Base-by-base conservation (phyloP, 2,113 vertebrate species). In the Pygoscelis adeliae region DNA sequence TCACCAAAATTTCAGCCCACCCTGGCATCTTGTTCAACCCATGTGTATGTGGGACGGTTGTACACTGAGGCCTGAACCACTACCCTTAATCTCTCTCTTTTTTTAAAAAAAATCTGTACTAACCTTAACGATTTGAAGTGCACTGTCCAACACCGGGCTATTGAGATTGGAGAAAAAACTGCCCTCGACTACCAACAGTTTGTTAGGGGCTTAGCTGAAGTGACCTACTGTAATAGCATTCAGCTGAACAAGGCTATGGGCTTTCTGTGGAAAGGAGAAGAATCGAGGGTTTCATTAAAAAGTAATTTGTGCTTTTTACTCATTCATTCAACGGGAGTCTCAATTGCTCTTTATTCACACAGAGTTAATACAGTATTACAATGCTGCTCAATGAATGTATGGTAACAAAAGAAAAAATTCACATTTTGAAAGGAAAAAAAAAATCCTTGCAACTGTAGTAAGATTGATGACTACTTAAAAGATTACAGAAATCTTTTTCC, bases 221-320 rank as follows among this genome's bases (percentile, higher is more conserved):
- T 97, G 97, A 98, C 90, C 97, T 94, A 97, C 97, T 97, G 95
- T 97, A 98, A 97, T 32, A 91, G 90, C 65, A 96, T 97, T 98
- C 97, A 88, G 80, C 84, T 63, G 95, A 97, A 98, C 93, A 97
- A 95, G 93, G 93, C 96, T 96, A 90, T 42, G 66, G 96, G 94
- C 95, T 97, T 97, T 98, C 95, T 95, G 88, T 97, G 71, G 81
- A 88, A 97, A 97, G 89, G 70, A 96, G 96, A 97, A 98, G 96
- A 98, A 98, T 96, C 97, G 96, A 97, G 94, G 84, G 94, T 98
- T 98, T 98, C 96, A 98, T 98, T 98, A 98, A 98, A 98, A 97
- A 97, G 95, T 98, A 98, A 98, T 98, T 98, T 98, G 97, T 98
- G 96, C 97, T 98, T 98, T 98, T 98, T 98, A 97, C 90, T 97